These are phyloP conservation scores for Ceriagrion tenellum DNA, from an alignment of 2,888 invertebrate species.

Conservation along the genomic window DNA sequence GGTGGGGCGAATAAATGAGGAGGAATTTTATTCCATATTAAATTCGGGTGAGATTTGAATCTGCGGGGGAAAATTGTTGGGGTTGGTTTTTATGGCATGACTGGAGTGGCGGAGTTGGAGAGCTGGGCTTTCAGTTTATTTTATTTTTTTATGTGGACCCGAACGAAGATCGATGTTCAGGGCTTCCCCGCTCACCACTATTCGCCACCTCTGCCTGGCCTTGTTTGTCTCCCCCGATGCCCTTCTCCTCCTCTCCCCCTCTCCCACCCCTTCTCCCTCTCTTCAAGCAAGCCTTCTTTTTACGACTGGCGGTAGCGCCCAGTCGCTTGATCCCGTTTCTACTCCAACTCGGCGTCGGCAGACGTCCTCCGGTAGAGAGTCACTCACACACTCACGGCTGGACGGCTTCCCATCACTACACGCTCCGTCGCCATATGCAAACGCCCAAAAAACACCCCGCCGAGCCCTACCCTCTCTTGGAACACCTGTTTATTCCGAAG, in stretches of 20 bases:
- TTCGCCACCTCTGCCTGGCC: neutral
- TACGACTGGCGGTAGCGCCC: too few species aligned
- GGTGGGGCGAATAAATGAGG: neutral
- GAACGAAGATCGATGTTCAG: neutral
- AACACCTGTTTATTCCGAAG: constrained; percentile 19
- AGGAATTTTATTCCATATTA: constrained; percentile 20
- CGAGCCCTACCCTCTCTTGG: neutral
- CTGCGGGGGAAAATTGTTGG: constrained; percentile 25
- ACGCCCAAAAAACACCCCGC: neutral
- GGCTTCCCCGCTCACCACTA: neutral
- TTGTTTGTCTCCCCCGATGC: neutral
- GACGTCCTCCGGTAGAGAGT: neutral
- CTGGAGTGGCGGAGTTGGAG: neutral
- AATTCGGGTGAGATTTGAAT: constrained; percentile 31
- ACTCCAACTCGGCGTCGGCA: too few species aligned
- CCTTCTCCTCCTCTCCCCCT: neutral
- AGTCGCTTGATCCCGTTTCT: too few species aligned
- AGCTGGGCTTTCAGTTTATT: neutral
- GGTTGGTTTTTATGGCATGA: constrained; percentile 8
- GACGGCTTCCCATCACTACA: neutral
- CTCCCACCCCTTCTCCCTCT: neutral
- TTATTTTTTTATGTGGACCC: neutral
- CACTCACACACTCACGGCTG: neutral
- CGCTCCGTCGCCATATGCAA: neutral
- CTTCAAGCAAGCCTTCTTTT: too few species aligned